Conservation (phyloP, 2,888 invertebrate species). For the Trissonchulus latispiculum region DNA sequence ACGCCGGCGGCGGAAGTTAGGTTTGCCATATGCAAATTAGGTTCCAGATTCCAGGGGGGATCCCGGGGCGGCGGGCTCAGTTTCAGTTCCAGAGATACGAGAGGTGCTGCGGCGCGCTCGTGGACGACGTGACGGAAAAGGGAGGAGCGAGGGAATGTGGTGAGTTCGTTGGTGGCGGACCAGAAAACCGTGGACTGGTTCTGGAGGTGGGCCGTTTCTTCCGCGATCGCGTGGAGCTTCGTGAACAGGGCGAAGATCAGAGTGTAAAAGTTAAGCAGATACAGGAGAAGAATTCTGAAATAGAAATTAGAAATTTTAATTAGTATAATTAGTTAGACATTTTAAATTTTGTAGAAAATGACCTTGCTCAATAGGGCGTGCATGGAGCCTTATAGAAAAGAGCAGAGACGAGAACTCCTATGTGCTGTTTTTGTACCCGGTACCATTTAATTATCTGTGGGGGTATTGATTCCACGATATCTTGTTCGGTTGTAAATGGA, state of each 20-base stretch:
- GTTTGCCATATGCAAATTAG: background rate
- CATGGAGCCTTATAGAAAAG: too few relatives aligned
- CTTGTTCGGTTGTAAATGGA: too few relatives aligned
- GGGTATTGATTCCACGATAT: too few relatives aligned
- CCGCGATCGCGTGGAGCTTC: conserved; percentile 55
- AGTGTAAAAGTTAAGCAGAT: conserved; percentile 85
- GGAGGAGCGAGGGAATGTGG: background rate
- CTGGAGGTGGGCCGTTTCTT: background rate
- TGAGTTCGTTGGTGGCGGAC: background rate
- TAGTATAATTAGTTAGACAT: too few relatives aligned
- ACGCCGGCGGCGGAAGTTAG: background rate
- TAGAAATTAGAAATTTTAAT: too few relatives aligned
- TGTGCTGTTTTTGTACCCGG: too few relatives aligned
- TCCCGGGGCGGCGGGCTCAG: too few relatives aligned
- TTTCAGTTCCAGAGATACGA: too few relatives aligned
- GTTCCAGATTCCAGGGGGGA: background rate
- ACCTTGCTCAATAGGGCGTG: too few relatives aligned
- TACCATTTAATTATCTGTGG: too few relatives aligned
- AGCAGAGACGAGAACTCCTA: too few relatives aligned
- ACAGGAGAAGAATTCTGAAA: conserved; percentile 81
- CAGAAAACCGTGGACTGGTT: background rate
- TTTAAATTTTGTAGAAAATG: too few relatives aligned
- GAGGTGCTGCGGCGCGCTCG: background rate
- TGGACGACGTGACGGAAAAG: background rate
- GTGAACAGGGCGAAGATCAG: conserved; percentile 80